Percentiles rank a stretch among this genome's conserved stretches.
Evolutionary conservation across 1,140 invertebrate species (phyloP).

Genomic region (Bombus huntii): DNA sequence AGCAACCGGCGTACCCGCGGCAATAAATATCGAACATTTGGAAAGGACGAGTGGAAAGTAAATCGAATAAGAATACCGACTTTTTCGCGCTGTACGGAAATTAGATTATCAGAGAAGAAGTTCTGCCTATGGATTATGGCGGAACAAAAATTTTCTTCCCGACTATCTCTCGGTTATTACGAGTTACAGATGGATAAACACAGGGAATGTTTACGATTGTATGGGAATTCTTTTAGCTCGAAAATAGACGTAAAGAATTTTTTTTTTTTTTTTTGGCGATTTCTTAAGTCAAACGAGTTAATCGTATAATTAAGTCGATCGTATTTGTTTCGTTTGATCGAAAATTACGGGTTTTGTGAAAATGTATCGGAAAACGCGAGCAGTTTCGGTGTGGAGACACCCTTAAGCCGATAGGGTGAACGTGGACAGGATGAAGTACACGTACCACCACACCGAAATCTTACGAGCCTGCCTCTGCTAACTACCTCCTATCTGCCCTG

Average conservation of each 20-base stretch:
- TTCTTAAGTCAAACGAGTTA: background rate
- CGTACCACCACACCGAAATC: conserved; percentile 76
- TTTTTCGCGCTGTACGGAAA: background rate
- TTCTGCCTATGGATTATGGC: background rate
- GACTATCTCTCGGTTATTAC: no score
- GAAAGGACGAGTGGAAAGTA: no score
- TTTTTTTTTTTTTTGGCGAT: no score
- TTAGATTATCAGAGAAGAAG: background rate
- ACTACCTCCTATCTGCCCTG: conserved; percentile 78
- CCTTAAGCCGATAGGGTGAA: conserved; percentile 74
- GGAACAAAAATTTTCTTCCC: background rate
- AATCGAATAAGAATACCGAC: background rate
- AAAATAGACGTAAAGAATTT: background rate
- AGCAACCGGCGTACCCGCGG: no score
- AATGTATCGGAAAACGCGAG: background rate
- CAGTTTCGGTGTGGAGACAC: conserved; percentile 62
- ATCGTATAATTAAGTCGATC: no score
- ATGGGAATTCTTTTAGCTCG: background rate
- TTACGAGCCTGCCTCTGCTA: conserved; percentile 78
- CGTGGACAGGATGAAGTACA: conserved; percentile 79
- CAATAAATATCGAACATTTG: background rate
- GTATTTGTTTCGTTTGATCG: background rate
- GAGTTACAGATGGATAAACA: no score
- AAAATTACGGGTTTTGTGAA: background rate
- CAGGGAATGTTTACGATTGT: fast-evolving